These are phyloP conservation scores for Platycercus adscitus DNA, from an alignment of 2,113 vertebrate species.

Conservation along the genomic window DNA sequence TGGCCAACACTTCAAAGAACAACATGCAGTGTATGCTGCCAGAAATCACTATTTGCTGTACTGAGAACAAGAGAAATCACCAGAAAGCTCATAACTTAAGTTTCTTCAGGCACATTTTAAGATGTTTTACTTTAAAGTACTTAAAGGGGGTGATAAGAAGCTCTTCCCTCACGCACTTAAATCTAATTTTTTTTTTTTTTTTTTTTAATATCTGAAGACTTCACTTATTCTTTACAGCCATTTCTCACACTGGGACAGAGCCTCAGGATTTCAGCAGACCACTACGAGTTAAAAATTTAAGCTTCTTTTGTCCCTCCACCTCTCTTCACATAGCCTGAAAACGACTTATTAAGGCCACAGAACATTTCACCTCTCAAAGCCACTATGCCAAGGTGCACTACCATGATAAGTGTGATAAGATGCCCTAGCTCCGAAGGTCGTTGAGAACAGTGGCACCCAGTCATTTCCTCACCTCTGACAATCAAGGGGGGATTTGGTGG, in stretches of 20 bases:
- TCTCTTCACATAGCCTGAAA: background rate
- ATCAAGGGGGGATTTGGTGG: background rate
- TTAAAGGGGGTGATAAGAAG: background rate
- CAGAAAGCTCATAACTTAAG: background rate
- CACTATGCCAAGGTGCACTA: background rate
- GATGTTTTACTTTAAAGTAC: background rate
- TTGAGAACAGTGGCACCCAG: background rate
- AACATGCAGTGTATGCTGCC: rapidly evolving
- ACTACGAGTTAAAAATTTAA: background rate
- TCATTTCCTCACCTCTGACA: background rate
- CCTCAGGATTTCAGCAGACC: background rate
- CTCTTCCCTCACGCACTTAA: background rate
- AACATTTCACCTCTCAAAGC: background rate
- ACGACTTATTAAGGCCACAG: background rate
- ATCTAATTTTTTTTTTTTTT: background rate
- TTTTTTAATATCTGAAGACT: background rate
- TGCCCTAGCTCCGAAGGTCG: constrained; percentile 35
- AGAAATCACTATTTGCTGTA: background rate
- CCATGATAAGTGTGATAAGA: constrained; percentile 22
- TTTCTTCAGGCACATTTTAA: background rate
- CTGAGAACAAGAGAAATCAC: background rate
- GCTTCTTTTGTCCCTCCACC: background rate
- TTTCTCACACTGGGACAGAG: background rate
- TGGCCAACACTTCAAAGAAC: constrained; percentile 12
- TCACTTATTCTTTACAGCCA: background rate